Percentiles rank a stretch among this genome's conserved stretches.
Evolutionary conservation across 2,888 invertebrate genomes (phyloP).

Genomic region (Catocala sponsa): DNA sequence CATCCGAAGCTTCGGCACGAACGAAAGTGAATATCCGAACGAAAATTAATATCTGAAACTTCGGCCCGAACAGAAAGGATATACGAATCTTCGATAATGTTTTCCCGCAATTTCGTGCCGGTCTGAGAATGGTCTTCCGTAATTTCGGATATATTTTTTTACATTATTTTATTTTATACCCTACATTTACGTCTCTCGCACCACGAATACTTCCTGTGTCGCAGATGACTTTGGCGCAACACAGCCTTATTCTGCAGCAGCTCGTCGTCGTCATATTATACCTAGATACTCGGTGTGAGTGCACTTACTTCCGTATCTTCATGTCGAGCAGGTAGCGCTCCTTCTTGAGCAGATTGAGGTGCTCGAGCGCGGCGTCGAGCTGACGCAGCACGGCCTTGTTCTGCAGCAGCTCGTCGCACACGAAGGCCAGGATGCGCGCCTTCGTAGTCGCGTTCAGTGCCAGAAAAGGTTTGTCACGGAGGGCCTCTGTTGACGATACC

Average conservation of each 20-base stretch:
- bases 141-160: no score
- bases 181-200: no score
- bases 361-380: conserved; percentile 96
- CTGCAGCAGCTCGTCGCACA: conserved; percentile 98
- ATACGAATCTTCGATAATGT: no score
- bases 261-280: conserved; percentile 86
- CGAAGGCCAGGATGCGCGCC: conserved; percentile 95
- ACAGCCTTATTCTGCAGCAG: conserved; percentile 97
- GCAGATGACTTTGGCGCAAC: conserved; percentile 88
- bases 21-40: no score
- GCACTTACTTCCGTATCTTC: conserved; percentile 95
- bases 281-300: no score
- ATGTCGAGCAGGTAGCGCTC: conserved; percentile 98
- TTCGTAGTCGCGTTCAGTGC: conserved; percentile 95
- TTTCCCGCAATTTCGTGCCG: no score
- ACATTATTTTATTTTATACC: no score
- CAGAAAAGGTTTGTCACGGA: conserved; percentile 95
- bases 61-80: no score
- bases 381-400: conserved; percentile 97
- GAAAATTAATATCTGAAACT: no score
- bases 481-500: conserved; percentile 83
- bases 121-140: no score
- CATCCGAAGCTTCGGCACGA: no score
- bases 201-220: no score
- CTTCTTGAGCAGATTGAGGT: conserved; percentile 94